Percentiles rank a stretch among this genome's conserved stretches.
Evolutionary conservation across 1,140 invertebrate species (phyloP).

Genomic region (Chymomyza costata): DNA sequence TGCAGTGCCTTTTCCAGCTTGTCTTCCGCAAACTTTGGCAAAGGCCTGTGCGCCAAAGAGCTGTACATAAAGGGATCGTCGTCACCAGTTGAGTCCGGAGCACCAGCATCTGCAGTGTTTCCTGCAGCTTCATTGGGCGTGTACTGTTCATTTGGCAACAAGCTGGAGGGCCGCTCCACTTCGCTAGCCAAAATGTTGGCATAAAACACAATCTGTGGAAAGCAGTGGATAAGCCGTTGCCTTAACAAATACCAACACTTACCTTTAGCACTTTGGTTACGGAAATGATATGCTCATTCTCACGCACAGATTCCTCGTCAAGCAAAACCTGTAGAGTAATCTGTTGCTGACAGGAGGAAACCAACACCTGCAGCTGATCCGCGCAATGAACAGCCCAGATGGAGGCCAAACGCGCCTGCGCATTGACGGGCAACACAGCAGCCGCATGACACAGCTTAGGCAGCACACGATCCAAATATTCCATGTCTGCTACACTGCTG

Average conservation of each 20-base stretch:
- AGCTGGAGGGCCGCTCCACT: slow-evolving; percentile 79
- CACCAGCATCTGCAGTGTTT: slow-evolving; percentile 24
- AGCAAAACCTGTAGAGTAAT: slow-evolving; percentile 88
- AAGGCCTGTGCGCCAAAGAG: slow-evolving; percentile 56
- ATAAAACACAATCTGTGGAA: slow-evolving; percentile 91
- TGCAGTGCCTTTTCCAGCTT: slow-evolving; percentile 80
- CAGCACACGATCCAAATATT: slow-evolving; percentile 88
- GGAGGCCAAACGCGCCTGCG: slow-evolving; percentile 87
- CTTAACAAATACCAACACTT: slow-evolving; percentile 17
- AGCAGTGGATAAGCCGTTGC: slow-evolving; percentile 31
- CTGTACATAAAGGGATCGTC: slow-evolving; percentile 62
- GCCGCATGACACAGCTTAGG: slow-evolving; percentile 88
- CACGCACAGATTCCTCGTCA: slow-evolving; percentile 86
- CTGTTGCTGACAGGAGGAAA: slow-evolving; percentile 91
- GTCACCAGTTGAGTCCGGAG: slow-evolving; percentile 38
- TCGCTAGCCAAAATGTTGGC: slow-evolving; percentile 89
- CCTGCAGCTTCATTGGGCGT: slow-evolving; percentile 4
- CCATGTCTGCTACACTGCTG: slow-evolving; percentile 78
- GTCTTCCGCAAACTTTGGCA: slow-evolving; percentile 77
- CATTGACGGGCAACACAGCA: slow-evolving; percentile 81
- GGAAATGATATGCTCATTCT: slow-evolving; percentile 86
- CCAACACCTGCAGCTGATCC: slow-evolving; percentile 82
- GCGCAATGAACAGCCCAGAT: slow-evolving; percentile 86
- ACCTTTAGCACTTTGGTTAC: slow-evolving; percentile 90
- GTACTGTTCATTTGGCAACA: slow-evolving; percentile 19